Percentiles rank a stretch among this genome's conserved stretches.
These are phyloP conservation scores for Lindbergichthys nudifrons DNA, from an alignment of 2,797 vertebrate species.

Conservation along the genomic window DNA sequence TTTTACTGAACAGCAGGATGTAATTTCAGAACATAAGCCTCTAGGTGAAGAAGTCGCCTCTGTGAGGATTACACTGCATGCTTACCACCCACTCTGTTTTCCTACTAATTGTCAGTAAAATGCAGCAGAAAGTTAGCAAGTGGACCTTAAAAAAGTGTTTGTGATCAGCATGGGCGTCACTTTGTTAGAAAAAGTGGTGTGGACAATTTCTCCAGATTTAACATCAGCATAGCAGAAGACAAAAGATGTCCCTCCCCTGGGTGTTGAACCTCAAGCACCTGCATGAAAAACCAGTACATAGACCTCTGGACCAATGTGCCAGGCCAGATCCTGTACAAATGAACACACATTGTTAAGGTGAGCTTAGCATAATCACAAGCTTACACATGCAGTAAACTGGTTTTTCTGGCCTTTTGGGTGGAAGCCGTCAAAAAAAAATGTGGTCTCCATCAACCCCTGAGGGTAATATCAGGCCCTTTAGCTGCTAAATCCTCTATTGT, in stretches of 20 bases:
- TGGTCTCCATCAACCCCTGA: neutral
- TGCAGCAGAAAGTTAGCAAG: neutral
- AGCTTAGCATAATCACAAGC: neutral
- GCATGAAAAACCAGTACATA: no score
- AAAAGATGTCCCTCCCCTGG: no score
- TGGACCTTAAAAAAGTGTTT: slow-evolving; percentile 2
- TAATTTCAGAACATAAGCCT: slow-evolving; percentile 30
- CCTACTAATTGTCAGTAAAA: neutral
- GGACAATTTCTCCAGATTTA: no score
- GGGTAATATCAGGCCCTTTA: neutral
- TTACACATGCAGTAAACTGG: neutral
- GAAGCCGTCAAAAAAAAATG: no score
- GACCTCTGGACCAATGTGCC: slow-evolving; percentile 71
- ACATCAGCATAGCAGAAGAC: no score
- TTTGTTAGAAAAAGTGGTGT: no score
- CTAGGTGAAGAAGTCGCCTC: neutral
- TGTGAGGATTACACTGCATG: neutral
- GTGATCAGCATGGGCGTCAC: neutral
- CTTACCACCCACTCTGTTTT: neutral
- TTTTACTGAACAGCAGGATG: slow-evolving; percentile 19
- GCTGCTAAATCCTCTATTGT: neutral
- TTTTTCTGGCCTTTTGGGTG: neutral
- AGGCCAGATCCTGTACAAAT: slow-evolving; percentile 88
- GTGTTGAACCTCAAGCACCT: no score
- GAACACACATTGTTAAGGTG: slow-evolving; percentile 3